Evolutionary conservation across 2,888 invertebrate genomes (phyloP).

Genomic region (Pheosia tremula): DNA sequence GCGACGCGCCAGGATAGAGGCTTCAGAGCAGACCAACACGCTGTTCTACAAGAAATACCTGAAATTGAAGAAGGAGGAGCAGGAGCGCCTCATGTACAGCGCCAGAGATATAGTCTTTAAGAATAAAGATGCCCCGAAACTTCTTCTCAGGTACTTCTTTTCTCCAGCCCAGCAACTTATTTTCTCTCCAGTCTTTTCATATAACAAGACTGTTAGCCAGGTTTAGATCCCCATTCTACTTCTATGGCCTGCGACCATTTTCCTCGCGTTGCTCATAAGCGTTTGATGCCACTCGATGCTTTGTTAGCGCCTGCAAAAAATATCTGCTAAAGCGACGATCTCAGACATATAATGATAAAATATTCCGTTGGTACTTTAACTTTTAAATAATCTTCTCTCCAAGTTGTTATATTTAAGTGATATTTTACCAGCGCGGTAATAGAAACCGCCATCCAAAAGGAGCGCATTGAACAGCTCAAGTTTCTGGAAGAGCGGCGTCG

Average conservation of each 20-base stretch:
- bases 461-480: slow-evolving; percentile 69
- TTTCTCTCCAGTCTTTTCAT: too few species aligned
- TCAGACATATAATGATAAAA: too few species aligned
- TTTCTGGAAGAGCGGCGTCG: slow-evolving; percentile 59
- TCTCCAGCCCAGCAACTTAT: neutral
- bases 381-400: too few species aligned
- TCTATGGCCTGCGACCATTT: too few species aligned
- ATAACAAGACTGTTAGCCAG: too few species aligned
- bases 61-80: slow-evolving; percentile 58
- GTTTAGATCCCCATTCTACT: too few species aligned
- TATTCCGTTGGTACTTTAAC: too few species aligned
- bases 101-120: slow-evolving; percentile 75
- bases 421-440: slow-evolving; percentile 65
- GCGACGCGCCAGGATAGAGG: slow-evolving; percentile 60
- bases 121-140: slow-evolving; percentile 76
- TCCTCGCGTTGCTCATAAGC: too few species aligned
- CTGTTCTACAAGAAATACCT: slow-evolving; percentile 72
- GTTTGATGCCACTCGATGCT: too few species aligned
- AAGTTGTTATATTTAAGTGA: too few species aligned
- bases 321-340: too few species aligned
- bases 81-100: slow-evolving; percentile 64
- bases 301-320: too few species aligned
- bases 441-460: slow-evolving; percentile 72
- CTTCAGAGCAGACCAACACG: slow-evolving; percentile 65
- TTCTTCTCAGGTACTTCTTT: slow-evolving; percentile 61